Evolutionary conservation across 2,888 invertebrate species (phyloP).

Genomic region (Eupithecia vulgata): DNA sequence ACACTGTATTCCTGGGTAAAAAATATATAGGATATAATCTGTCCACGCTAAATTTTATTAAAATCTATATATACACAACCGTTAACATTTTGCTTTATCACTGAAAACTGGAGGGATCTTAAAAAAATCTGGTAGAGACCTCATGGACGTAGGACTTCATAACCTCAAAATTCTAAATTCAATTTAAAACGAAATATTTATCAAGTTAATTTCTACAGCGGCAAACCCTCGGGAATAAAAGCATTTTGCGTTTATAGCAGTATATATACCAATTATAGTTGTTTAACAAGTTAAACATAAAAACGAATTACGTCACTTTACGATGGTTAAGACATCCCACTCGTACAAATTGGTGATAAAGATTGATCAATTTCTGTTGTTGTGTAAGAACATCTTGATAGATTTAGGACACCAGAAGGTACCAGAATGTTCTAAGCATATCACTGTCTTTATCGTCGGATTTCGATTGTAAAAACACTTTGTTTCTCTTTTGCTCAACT

Average conservation of each 20-base stretch:
- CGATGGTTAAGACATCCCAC: constrained; percentile 7
- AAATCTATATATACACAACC: too few species aligned
- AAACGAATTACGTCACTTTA: constrained; percentile 3
- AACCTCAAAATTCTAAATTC: too few species aligned
- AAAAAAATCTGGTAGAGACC: background rate
- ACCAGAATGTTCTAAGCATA: background rate
- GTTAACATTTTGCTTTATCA: background rate
- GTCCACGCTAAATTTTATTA: too few species aligned
- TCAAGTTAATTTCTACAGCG: background rate
- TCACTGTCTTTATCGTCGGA: background rate
- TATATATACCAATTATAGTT: background rate
- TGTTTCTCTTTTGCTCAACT: background rate
- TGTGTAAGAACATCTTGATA: background rate
- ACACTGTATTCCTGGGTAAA: too few species aligned
- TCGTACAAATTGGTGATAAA: constrained; percentile 11
- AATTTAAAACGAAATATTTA: too few species aligned
- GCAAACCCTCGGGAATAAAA: background rate
- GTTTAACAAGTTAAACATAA: constrained; percentile 9
- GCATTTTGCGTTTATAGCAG: background rate
- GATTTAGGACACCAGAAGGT: constrained; percentile 6
- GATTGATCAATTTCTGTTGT: constrained; percentile 10
- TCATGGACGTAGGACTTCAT: too few species aligned
- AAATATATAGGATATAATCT: too few species aligned
- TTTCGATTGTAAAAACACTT: background rate
- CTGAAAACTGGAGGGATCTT: background rate